Conservation (phyloP, 2,797 vertebrate species). For the Hybognathus amarus region DNA sequence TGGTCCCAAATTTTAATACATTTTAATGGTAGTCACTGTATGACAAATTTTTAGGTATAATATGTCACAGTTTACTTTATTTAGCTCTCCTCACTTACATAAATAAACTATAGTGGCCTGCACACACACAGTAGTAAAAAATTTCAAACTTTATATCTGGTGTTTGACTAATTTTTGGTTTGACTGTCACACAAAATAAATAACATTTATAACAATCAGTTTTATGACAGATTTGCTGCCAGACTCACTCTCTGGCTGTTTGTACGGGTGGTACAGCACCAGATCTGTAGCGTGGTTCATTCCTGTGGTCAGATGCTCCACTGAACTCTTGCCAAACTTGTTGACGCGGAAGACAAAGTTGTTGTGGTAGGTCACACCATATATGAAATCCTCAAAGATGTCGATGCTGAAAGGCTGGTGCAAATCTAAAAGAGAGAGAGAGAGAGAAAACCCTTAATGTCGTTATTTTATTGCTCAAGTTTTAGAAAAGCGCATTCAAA, state of each 20-base stretch:
- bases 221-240: background rate
- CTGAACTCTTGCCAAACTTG: constrained; percentile 88
- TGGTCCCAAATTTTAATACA: no score
- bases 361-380: constrained; percentile 94
- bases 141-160: no score
- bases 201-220: background rate
- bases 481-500: background rate
- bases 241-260: constrained; percentile 89
- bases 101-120: no score
- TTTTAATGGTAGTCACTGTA: no score
- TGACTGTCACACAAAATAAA: background rate
- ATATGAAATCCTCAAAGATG: constrained; percentile 96
- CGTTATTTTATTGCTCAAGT: background rate
- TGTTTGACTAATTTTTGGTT: no score
- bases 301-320: constrained; percentile 89
- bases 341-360: constrained; percentile 94
- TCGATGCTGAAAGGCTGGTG: constrained; percentile 95
- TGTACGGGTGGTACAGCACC: constrained; percentile 91
- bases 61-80: no score
- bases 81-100: no score
- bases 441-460: background rate
- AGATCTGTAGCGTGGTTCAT: constrained; percentile 94
- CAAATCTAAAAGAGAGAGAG: constrained; percentile 77
- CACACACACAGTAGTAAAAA: no score
- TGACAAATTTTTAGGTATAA: no score